These are phyloP conservation scores for Drosophila saltans DNA, from an alignment of 1,140 invertebrate genomes.

Conservation along the genomic window DNA sequence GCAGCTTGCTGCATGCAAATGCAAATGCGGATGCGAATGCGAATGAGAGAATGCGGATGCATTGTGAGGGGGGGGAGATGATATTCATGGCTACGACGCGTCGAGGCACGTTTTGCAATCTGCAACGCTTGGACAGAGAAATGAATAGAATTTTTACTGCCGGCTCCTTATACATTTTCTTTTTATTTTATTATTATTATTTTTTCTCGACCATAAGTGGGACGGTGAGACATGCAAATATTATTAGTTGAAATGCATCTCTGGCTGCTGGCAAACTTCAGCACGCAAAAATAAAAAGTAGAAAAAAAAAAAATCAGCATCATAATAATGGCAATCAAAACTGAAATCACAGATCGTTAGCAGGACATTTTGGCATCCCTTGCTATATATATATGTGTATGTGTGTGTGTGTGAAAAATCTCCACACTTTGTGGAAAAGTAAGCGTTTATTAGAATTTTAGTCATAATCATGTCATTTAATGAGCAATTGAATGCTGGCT, in stretches of 20 bases:
- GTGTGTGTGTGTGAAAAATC: slow-evolving; percentile 5
- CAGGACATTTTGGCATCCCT: slow-evolving; percentile 48
- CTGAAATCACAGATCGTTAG: slow-evolving; percentile 72
- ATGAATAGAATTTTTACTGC: slow-evolving; percentile 82
- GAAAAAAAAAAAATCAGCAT: slow-evolving; percentile 30
- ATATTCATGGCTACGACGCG: slow-evolving; percentile 41
- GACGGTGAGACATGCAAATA: slow-evolving; percentile 64
- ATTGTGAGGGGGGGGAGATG: slow-evolving; percentile 33
- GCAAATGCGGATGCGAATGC: slow-evolving; percentile 47
- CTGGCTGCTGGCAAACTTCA: not conserved
- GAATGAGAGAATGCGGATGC: slow-evolving; percentile 45
- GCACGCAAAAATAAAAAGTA: slow-evolving; percentile 1
- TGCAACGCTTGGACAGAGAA: slow-evolving; percentile 75
- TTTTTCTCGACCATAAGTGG: slow-evolving; percentile 43
- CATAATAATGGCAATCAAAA: slow-evolving; percentile 61
- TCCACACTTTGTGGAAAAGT: not conserved
- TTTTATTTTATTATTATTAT: slow-evolving; percentile 47
- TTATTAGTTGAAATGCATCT: slow-evolving; percentile 67
- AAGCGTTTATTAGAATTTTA: slow-evolving; percentile 31
- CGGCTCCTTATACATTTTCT: slow-evolving; percentile 27
- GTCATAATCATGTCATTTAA: slow-evolving; percentile 51
- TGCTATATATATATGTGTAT: not conserved
- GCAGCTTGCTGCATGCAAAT: slow-evolving; percentile 69
- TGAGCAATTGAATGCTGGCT: slow-evolving; percentile 54
- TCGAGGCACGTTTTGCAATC: slow-evolving; percentile 72